Percentiles rank a stretch among this genome's conserved stretches.
Evolutionary conservation across 2,113 vertebrate genomes (phyloP).

Genomic region (Dipodomys ordii): DNA sequence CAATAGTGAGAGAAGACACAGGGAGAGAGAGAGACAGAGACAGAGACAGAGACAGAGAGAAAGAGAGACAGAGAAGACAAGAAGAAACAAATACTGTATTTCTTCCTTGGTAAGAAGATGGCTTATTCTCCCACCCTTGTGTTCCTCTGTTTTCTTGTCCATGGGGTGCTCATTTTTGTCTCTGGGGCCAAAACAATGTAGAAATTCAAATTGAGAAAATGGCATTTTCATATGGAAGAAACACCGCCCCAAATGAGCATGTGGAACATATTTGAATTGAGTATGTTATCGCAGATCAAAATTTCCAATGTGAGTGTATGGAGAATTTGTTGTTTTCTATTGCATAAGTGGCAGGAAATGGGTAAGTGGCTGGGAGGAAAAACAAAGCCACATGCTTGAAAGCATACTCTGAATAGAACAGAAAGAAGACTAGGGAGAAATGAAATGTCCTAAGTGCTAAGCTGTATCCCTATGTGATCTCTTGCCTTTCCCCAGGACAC

Average conservation of each 20-base stretch:
- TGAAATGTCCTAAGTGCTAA: not conserved
- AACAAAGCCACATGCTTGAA: not conserved
- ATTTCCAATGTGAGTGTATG: not conserved
- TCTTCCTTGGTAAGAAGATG: too few species aligned
- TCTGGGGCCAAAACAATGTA: too few species aligned
- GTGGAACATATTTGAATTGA: not conserved
- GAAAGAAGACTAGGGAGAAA: not conserved
- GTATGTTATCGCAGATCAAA: not conserved
- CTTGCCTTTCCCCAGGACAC: too few species aligned
- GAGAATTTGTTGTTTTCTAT: not conserved
- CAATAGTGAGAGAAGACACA: too few species aligned
- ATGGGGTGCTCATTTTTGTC: too few species aligned
- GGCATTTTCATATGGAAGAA: not conserved
- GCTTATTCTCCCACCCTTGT: too few species aligned
- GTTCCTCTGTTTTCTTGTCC: too few species aligned
- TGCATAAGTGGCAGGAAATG: not conserved
- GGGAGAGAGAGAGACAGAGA: too few species aligned
- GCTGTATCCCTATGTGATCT: not conserved
- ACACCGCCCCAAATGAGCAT: not conserved
- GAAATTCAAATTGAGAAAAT: not conserved
- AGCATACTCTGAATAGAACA: accelerated
- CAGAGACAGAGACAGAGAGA: too few species aligned
- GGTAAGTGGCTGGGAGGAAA: not conserved
- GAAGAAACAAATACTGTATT: too few species aligned
- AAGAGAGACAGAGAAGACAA: too few species aligned